phyloP scores from a whole-genome alignment of 64 coral and sea anemone genomes.

The Montipora capricornis region DNA sequence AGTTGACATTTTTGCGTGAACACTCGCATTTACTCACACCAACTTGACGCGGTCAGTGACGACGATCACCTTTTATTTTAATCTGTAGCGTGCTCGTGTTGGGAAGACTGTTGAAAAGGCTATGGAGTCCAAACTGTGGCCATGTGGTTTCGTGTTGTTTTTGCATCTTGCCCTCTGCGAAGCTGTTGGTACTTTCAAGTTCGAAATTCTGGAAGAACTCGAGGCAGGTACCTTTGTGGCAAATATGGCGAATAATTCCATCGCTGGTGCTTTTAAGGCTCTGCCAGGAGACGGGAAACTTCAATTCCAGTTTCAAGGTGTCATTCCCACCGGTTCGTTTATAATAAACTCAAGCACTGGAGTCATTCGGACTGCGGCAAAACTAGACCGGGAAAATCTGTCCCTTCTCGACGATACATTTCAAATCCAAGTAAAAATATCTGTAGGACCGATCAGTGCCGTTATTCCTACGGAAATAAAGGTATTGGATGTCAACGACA shows the following conservation, averaged over 20 bases:
- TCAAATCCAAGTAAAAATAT: conserved; percentile 53
- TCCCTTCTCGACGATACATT: conserved; percentile 26
- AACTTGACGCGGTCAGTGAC: not conserved
- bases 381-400: conserved; percentile 59
- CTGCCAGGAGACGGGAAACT: not conserved
- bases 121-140: conserved; percentile 1
- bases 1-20: conserved; percentile 21
- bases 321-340: conserved; percentile 20
- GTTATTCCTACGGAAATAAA: conserved; percentile 52
- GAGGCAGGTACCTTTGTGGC: conserved; percentile 52
- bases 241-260: conserved; percentile 26
- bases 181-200: not conserved
- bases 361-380: conserved; percentile 33
- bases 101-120: not conserved
- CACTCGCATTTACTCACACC: not conserved
- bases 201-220: conserved; percentile 64
- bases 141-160: not conserved
- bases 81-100: not conserved
- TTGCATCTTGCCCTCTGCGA: not conserved
- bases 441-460: not conserved
- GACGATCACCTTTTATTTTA: not conserved
- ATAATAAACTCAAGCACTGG: conserved; percentile 44
- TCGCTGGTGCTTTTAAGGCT: not conserved
- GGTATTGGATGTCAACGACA: conserved; percentile 64
- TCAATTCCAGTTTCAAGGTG: conserved; percentile 32